Conservation (phyloP, 2,888 invertebrate genomes). For the Eupithecia abbreviata region DNA sequence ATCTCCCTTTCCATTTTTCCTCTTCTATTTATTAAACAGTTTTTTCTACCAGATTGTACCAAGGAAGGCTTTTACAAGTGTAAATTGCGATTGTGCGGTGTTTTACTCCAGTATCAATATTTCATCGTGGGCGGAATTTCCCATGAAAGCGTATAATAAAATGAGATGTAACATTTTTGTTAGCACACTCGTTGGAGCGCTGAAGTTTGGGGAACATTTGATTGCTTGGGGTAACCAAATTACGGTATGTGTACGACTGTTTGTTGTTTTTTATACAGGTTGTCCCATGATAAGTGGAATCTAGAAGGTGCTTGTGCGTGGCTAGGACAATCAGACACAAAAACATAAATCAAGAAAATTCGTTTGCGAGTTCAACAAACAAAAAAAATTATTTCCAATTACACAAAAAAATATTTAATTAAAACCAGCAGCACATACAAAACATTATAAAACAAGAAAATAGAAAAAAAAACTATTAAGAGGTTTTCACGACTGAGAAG, state of each 20-base stretch:
- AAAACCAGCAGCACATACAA: too few species aligned
- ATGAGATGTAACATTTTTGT: slow-evolving; percentile 39
- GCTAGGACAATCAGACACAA: too few species aligned
- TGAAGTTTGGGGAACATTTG: slow-evolving; percentile 43
- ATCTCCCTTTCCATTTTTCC: too few species aligned
- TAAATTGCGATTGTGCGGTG: not conserved
- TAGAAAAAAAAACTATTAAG: too few species aligned
- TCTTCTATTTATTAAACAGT: not conserved
- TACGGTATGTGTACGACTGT: slow-evolving; percentile 26
- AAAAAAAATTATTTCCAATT: too few species aligned
- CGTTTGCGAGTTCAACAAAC: too few species aligned
- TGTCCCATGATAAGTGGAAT: too few species aligned
- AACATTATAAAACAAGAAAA: too few species aligned
- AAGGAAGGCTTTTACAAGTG: not conserved
- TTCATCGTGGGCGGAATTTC: slow-evolving; percentile 36
- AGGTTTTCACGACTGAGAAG: too few species aligned
- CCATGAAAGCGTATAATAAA: slow-evolving; percentile 44
- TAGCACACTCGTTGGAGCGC: slow-evolving; percentile 33
- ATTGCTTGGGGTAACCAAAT: slow-evolving; percentile 40
- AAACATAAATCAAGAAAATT: too few species aligned
- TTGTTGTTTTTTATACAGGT: slow-evolving; percentile 11
- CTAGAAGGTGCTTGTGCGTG: too few species aligned
- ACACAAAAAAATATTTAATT: too few species aligned
- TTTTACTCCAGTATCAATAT: slow-evolving; percentile 33
- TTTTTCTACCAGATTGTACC: not conserved